Base-by-base conservation (phyloP, 2,113 vertebrate species). In the Tachycineta bicolor region DNA sequence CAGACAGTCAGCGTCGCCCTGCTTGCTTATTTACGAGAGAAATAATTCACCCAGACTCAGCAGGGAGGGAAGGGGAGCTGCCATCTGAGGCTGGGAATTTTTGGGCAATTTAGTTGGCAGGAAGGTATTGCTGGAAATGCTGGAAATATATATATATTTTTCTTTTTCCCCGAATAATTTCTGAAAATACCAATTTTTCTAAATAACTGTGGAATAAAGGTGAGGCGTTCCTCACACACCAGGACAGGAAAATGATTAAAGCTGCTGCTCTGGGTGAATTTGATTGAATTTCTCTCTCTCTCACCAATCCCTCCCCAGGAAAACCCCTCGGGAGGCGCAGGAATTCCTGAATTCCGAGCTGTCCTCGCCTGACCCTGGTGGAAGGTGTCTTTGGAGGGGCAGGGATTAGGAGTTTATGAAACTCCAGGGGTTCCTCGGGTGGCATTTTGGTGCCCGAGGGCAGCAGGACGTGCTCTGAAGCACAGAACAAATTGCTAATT, bases 391-490 rank as follows among this genome's bases (percentile, higher is more conserved):
- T 15, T 3, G 50, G 6, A 34, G 64, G 46, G 20, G 12, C 21
- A 8, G n/a, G 33, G n/a, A 11, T 28, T 0, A 3, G 46, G 13
- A 25, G 7, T 17, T 62, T 4, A 7, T n/a, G 12, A 4, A 29
- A 4, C 19, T 17, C n/a, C 4, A 10, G 81, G n/a, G 33, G 3
- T 25, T 26, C n/a, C 25, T 44, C 46, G 52, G 9, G 3, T 4
- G 58, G 53, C 6, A 0, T 21, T 3, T 67, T 3, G 5, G 22
- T 1, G 53, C 64, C 93, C 39, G 82, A 15, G 79, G 22, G 52
- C 20, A 62, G 65, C 22, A 43, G 79, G 75, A 58, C 31, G 2
- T 0, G 1, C 0, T 5, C 9, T 8, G 10, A 44, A 8, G 16
- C 46, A 4, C 15, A 6, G 83, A 24, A 12, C 41, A 44, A 25